A percentile compares a stretch with the other conserved stretches of the same genome.
phyloP scores from a whole-genome alignment of 2,113 vertebrate genomes.

The Sigmodon hispidus region DNA sequence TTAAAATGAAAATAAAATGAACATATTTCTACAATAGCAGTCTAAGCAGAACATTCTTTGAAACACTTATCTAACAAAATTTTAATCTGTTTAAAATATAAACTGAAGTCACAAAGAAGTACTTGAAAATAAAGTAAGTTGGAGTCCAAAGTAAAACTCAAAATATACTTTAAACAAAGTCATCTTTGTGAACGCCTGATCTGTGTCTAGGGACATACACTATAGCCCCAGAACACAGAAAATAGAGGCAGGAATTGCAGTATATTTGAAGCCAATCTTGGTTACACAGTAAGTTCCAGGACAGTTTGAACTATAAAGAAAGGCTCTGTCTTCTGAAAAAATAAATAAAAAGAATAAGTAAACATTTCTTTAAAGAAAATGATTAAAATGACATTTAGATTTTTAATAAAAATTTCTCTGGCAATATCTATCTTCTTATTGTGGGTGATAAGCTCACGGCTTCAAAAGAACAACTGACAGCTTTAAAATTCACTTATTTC shows the following conservation, averaged over 20 bases:
- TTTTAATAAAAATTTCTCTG: conserved; percentile 31
- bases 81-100: conserved; percentile 36
- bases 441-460: neutral
- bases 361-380: conserved; percentile 17
- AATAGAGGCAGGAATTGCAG: too few species aligned
- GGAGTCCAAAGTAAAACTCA: neutral
- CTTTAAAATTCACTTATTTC: neutral
- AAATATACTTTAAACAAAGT: neutral
- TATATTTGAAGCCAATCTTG: neutral
- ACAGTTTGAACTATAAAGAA: accelerated
- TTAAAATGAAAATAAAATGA: conserved; percentile 18
- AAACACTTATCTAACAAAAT: conserved; percentile 2
- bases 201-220: neutral
- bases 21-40: neutral
- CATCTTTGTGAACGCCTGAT: neutral
- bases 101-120: neutral
- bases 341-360: neutral
- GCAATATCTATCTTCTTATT: neutral
- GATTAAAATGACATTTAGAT: neutral
- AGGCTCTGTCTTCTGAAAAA: neutral
- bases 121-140: conserved; percentile 13
- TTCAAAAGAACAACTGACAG: conserved; percentile 22
- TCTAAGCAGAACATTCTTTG: neutral
- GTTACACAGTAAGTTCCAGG: neutral
- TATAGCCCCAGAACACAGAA: neutral